Conservation (phyloP, 1,140 invertebrate genomes). For the Melanaphis sacchari region DNA sequence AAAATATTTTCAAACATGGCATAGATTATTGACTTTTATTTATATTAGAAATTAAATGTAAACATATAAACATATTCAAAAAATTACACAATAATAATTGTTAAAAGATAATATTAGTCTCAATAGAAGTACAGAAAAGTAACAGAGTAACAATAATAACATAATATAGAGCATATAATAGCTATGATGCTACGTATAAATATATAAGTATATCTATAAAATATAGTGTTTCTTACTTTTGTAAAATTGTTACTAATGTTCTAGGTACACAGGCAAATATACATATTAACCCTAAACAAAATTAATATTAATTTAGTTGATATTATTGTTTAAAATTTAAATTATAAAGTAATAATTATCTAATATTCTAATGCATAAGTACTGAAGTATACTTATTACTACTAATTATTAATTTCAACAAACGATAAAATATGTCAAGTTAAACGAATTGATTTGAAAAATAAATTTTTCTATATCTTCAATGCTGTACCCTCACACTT, state of each 20-base stretch:
- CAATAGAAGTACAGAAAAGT: background rate
- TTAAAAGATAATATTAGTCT: background rate
- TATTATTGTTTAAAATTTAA: background rate
- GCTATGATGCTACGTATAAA: background rate
- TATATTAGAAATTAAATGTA: background rate
- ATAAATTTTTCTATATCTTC: background rate
- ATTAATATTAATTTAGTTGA: background rate
- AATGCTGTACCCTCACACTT: background rate
- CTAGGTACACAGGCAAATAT: conserved; percentile 16
- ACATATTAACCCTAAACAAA: background rate
- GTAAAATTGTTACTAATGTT: conserved; percentile 1
- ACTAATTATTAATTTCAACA: background rate
- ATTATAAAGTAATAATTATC: background rate
- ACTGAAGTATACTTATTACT: background rate
- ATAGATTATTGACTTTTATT: too few species aligned
- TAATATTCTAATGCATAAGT: background rate
- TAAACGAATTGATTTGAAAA: background rate
- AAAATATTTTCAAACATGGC: background rate
- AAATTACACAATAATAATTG: background rate
- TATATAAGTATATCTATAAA: background rate
- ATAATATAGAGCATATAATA: background rate
- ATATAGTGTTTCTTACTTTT: background rate
- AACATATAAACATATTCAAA: background rate
- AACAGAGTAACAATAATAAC: background rate
- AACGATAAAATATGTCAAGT: too few species aligned